These are phyloP conservation scores for Ennomos quercinarius DNA, from an alignment of 2,888 invertebrate genomes.

Conservation along the genomic window DNA sequence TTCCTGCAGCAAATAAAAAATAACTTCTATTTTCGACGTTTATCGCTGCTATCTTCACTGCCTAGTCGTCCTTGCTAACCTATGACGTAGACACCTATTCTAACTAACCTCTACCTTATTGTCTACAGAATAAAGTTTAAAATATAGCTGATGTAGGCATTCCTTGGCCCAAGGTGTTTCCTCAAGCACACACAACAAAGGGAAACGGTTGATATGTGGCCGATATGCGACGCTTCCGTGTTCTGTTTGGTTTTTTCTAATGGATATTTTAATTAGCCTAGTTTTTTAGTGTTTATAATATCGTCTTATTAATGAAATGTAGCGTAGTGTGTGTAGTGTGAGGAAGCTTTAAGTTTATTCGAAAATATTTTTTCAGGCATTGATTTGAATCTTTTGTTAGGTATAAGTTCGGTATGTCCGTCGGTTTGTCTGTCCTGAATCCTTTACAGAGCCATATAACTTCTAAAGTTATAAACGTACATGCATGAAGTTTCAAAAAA, in stretches of 20 bases:
- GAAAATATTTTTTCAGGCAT: too few species aligned
- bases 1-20: constrained; percentile 32
- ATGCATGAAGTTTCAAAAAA: too few species aligned
- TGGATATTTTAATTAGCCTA: constrained; percentile 28
- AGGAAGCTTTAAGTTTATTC: background rate
- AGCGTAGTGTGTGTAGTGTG: too few species aligned
- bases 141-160: constrained; percentile 35
- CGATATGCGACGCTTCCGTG: constrained; percentile 52
- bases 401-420: too few species aligned
- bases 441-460: too few species aligned
- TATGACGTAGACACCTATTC: constrained; percentile 23
- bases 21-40: constrained; percentile 36
- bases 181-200: constrained; percentile 55
- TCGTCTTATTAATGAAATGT: background rate
- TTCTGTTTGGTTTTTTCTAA: constrained; percentile 48
- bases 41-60: constrained; percentile 43
- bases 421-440: too few species aligned
- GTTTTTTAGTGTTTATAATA: constrained; percentile 10
- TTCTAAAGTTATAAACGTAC: too few species aligned
- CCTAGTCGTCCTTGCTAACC: constrained; percentile 39
- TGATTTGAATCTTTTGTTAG: too few species aligned
- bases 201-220: constrained; percentile 53
- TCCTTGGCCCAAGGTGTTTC: constrained; percentile 54
- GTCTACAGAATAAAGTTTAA: constrained; percentile 12
- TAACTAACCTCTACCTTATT: constrained; percentile 17